A percentile compares a stretch with the other conserved stretches of the same genome.
phyloP scores from a whole-genome alignment of 2,797 vertebrate genomes.

The Eulemur albifrons region DNA sequence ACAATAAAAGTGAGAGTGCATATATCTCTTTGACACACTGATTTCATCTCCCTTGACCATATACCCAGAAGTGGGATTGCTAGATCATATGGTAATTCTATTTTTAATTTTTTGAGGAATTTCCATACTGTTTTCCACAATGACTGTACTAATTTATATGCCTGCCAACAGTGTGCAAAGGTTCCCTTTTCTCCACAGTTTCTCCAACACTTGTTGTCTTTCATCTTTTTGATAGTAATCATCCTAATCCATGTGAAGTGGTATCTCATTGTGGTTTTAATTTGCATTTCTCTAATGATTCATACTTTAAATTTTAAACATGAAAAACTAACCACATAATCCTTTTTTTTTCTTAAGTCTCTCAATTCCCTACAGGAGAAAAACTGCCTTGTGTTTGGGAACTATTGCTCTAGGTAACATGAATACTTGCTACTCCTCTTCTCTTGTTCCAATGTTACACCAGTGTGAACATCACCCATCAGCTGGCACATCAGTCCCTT shows the following conservation, averaged over 20 bases:
- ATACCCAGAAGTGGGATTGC: not conserved
- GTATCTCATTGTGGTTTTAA: not conserved
- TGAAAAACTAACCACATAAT: not conserved
- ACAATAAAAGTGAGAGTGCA: not conserved
- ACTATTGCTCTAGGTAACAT: not conserved
- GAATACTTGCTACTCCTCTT: not conserved
- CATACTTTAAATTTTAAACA: slow-evolving; percentile 19
- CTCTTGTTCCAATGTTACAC: not conserved
- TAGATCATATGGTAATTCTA: not conserved
- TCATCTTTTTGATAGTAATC: not conserved
- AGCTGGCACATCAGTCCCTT: not conserved
- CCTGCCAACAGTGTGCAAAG: not conserved
- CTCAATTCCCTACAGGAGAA: not conserved
- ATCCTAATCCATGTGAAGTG: not conserved
- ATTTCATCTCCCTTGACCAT: not conserved
- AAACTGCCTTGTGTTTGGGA: not conserved
- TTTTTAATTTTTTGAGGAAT: not conserved
- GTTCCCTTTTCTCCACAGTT: not conserved
- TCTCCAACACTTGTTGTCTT: not conserved
- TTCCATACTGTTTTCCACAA: not conserved
- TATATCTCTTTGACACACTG: not conserved
- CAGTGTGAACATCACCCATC: not conserved
- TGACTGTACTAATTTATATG: not conserved
- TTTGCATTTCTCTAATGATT: not conserved
- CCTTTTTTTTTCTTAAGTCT: not conserved